Evolutionary conservation across 2,113 vertebrate species (phyloP).

Genomic region (Excalfactoria chinensis): DNA sequence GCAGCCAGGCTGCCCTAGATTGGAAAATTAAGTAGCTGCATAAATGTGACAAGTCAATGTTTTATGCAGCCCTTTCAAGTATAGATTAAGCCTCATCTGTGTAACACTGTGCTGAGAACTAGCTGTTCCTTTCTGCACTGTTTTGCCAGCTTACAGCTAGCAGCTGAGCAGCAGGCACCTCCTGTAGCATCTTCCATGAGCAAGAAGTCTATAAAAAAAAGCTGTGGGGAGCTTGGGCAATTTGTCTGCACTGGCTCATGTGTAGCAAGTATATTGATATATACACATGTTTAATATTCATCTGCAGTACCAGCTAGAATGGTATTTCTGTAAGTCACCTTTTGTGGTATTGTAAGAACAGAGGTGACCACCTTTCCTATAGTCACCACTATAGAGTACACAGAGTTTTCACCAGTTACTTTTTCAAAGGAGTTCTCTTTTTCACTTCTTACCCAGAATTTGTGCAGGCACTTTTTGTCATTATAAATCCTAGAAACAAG

Average conservation of each 20-base stretch:
- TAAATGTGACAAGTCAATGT: slow-evolving; percentile 7
- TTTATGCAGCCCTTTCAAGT: slow-evolving; percentile 1
- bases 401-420: background rate
- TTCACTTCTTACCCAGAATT: background rate
- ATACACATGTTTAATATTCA: background rate
- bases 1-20: background rate
- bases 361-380: background rate
- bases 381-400: background rate
- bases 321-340: background rate
- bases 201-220: background rate
- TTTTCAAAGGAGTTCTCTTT: background rate
- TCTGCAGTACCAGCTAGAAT: background rate
- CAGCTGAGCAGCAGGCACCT: background rate
- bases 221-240: background rate
- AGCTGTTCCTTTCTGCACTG: background rate
- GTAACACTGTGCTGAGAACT: background rate
- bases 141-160: background rate
- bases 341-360: accelerated
- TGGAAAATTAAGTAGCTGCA: slow-evolving; percentile 20
- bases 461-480: background rate
- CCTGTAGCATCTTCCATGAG: background rate
- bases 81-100: background rate
- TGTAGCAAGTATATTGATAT: background rate
- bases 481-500: background rate
- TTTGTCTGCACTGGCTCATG: background rate